Base-by-base conservation (phyloP, 2,113 vertebrate species). In the Tetrao urogallus region DNA sequence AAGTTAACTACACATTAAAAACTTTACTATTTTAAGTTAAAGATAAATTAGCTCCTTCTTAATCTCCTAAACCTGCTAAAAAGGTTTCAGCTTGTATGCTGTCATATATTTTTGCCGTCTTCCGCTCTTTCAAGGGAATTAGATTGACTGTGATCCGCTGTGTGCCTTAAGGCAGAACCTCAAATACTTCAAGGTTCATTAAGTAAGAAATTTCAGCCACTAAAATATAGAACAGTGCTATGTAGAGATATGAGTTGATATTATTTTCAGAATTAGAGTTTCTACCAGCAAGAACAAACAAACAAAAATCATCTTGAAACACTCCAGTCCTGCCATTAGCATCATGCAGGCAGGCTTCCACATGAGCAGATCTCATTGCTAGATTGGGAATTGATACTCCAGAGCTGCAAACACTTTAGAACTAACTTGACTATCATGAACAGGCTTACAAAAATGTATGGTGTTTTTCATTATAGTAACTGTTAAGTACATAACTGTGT, bases 101-200 rank as follows among this genome's bases (percentile, higher is more conserved):
- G 65, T 52, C 47, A 50, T n/a, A 92, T 13, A 76, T 6, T 86
- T 90, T 22, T 6, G 3, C 40, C 84, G 18, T 86, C 56, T 82
- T 90, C 36, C 54, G 43, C 56, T 90, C 52, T 5, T 1, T 82
- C 69, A 66, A 2, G 21, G 60, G 56, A 87, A 89, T 93, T 65
- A 91, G 71, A 92, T 32, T 76, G 45, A 90, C 65, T 86, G 47
- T 80, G 73, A 92, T 83, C 67, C 71, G 54, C 56, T 54, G 8
- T 70, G 42, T 82, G 87, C 92, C 80, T 91, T 89, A 92, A 94
- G 93, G 88, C 72, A 95, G 95, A 92, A 93, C 38, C 52, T 95
- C 77, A 92, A 97, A 82, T 87, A 92, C 52, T 91, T 94, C 71
- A 91, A 88, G 66, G 78, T 63, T 92, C 90, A 89, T 80, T 95